These are phyloP conservation scores for Argopecten irradians DNA, from an alignment of 1,140 invertebrate species.

Conservation along the genomic window DNA sequence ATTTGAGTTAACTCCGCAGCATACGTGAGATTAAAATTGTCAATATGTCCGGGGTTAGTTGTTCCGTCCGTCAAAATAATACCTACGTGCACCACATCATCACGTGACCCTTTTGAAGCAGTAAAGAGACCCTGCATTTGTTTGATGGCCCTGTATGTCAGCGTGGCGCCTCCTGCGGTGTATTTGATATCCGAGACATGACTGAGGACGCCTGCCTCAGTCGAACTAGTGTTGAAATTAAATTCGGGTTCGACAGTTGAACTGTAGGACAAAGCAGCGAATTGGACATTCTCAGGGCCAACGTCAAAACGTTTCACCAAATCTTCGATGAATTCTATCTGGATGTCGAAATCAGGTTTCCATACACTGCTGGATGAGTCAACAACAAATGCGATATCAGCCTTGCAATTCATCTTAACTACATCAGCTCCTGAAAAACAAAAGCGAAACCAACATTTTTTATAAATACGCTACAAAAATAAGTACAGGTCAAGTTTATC, in stretches of 20 bases:
- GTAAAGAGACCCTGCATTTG: constrained; percentile 48
- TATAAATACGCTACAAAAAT: too few species aligned
- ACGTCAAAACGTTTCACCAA: constrained; percentile 63
- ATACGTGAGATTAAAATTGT: constrained; percentile 50
- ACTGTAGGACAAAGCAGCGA: constrained; percentile 60
- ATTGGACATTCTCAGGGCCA: constrained; percentile 50
- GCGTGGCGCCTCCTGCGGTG: constrained; percentile 49
- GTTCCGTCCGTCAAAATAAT: constrained; percentile 68
- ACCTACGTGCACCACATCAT: constrained; percentile 56
- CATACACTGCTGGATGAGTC: constrained; percentile 68
- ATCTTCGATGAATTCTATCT: constrained; percentile 63
- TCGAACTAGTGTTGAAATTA: constrained; percentile 49
- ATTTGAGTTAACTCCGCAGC: background rate
- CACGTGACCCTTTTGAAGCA: constrained; percentile 51
- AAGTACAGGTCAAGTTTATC: too few species aligned
- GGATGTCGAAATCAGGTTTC: constrained; percentile 58
- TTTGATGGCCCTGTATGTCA: constrained; percentile 52
- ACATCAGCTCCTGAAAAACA: too few species aligned
- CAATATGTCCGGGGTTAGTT: constrained; percentile 56
- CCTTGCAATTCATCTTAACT: background rate
- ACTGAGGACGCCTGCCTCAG: constrained; percentile 46
- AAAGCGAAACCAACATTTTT: too few species aligned
- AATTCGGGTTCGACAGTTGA: constrained; percentile 54
- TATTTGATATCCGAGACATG: constrained; percentile 53
- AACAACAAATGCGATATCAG: constrained; percentile 67